phyloP scores from a whole-genome alignment of 2,797 vertebrate species.

The Leptoclinus maculatus region DNA sequence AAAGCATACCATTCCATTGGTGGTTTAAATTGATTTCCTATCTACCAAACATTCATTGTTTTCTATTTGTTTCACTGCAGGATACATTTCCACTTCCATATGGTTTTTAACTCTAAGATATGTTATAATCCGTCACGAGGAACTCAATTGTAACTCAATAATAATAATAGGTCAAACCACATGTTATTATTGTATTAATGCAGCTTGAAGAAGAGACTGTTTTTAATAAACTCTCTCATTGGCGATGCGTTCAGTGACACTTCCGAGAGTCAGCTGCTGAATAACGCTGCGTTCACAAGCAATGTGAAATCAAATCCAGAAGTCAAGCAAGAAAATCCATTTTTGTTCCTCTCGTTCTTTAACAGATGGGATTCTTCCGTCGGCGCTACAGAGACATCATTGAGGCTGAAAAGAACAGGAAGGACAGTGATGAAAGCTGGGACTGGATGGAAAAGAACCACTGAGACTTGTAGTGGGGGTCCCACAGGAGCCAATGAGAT shows the following conservation, averaged over 20 bases:
- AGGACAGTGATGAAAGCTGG: conserved; percentile 98
- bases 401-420: conserved; percentile 96
- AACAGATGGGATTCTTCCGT: conserved; percentile 98
- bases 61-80: conserved; percentile 19
- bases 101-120: conserved; percentile 20
- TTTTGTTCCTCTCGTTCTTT: conserved; percentile 24
- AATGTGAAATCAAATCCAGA: conserved; percentile 22
- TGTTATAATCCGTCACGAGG: conserved; percentile 2
- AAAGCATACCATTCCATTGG: conserved; percentile 13
- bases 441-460: conserved; percentile 98
- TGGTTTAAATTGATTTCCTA: conserved; percentile 45
- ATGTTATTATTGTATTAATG: conserved; percentile 34
- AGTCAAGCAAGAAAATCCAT: neutral
- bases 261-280: neutral
- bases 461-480: conserved; percentile 79
- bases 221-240: neutral
- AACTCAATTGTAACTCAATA: neutral
- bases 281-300: neutral
- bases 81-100: conserved; percentile 9
- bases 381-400: conserved; percentile 98
- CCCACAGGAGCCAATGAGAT: conserved; percentile 75
- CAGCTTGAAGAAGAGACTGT: neutral
- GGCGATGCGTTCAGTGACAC: neutral
- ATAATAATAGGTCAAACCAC: neutral
- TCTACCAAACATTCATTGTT: conserved; percentile 17